Base-by-base conservation (phyloP, 2,888 invertebrate species). In the Calephelis perditalis region DNA sequence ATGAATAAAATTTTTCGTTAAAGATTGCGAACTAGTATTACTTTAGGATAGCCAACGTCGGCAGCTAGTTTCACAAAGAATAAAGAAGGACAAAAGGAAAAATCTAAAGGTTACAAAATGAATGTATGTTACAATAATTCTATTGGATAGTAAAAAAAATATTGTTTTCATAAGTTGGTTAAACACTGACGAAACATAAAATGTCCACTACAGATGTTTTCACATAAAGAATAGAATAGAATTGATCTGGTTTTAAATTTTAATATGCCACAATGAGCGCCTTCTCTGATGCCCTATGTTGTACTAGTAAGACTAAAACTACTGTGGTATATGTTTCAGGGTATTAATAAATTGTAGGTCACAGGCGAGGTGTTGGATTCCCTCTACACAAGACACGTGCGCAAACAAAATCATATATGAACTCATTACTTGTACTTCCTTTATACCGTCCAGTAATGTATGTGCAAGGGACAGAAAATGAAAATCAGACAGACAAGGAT, bases 341-440 rank as follows among this genome's bases (percentile, higher is more conserved):
- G 58, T 63, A 58, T 62, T 26, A 26, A 66, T 64, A 58, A 58
- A 57, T 64, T 58, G 64, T 66, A 58, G 56, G 69, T 68, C 68
- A 68, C 77, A 79, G 81, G 82, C 82, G 78, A 71, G 82, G 82
- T 82, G 81, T 79, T 74, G 78, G 81, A 83, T 77, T 85, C 85
- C 81, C 73, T 78, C 86, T 88, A 88, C 79, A 83, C 86, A 87
- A 86, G 85, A 85, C 88, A 86, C 87, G 88, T 88, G 88, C 88
- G 79, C 79, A 81, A 75, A 79, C 79, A 81, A 75, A 79, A 79
- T 81, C 80, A 86, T 81, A 86, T 84, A 76, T 86, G 77, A 82
- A 87, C 82, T 86, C 78, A 86, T 88, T 89, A 89, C 89, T 89
- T 89, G 89, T 89, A 89, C 89, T 89, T 89, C 89, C 89, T 89